These are phyloP conservation scores for Himalopsyche tibetana DNA, from an alignment of 2,888 invertebrate species.

Conservation along the genomic window DNA sequence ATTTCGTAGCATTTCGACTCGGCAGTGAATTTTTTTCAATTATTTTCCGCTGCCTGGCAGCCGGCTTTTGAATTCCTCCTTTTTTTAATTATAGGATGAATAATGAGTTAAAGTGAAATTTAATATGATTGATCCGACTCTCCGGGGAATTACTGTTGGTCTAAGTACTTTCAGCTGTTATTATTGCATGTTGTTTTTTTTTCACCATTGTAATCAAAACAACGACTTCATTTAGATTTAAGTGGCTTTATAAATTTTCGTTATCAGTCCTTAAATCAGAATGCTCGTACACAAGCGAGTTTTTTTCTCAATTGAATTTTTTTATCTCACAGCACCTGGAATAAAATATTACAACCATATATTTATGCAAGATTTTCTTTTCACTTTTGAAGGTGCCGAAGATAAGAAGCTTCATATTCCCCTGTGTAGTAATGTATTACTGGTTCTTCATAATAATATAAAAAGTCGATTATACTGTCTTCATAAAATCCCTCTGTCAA, in stretches of 20 bases:
- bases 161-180: not conserved
- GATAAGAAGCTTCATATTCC: too few relatives aligned
- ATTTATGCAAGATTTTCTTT: too few relatives aligned
- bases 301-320: too few relatives aligned
- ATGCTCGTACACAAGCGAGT: too few relatives aligned
- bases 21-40: not conserved
- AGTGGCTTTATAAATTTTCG: conserved; percentile 15
- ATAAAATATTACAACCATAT: too few relatives aligned
- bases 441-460: too few relatives aligned
- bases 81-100: conserved; percentile 23
- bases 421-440: too few relatives aligned
- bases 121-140: conserved; percentile 5
- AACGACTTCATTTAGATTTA: conserved; percentile 10
- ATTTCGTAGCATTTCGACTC: conserved; percentile 13
- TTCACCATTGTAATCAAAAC: not conserved
- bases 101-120: conserved; percentile 4
- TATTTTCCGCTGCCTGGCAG: not conserved
- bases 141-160: not conserved
- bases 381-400: too few relatives aligned
- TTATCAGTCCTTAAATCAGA: not conserved
- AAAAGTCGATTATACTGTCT: too few relatives aligned
- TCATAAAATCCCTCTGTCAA: too few relatives aligned
- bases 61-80: conserved; percentile 14
- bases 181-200: conserved; percentile 1
- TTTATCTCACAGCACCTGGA: too few relatives aligned